Percentiles rank a stretch among this genome's conserved stretches.
These are phyloP conservation scores for Drosophila longiperda DNA, from an alignment of 2,888 invertebrate species.

Conservation along the genomic window DNA sequence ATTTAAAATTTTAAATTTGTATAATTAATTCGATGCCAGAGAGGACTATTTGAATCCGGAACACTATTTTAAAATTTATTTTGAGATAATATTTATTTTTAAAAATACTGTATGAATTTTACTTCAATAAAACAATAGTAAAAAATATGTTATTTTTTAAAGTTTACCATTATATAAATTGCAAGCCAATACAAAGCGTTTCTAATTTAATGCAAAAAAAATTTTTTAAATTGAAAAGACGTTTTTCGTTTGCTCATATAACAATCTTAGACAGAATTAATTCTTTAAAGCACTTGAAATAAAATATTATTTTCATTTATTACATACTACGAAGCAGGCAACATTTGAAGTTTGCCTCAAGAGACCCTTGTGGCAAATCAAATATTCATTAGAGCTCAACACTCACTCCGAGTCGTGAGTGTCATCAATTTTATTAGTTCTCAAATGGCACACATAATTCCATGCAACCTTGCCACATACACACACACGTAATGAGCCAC, in stretches of 20 bases:
- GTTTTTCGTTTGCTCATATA: neutral
- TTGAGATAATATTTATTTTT: neutral
- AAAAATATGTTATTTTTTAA: neutral
- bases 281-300: neutral
- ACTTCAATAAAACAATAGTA: neutral
- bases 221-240: neutral
- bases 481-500: conserved; percentile 5
- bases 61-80: neutral
- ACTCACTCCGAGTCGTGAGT: conserved; percentile 29
- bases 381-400: conserved; percentile 57
- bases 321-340: conserved; percentile 23
- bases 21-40: no score
- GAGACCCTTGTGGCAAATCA: conserved; percentile 26
- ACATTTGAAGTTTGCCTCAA: neutral
- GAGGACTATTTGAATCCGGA: neutral
- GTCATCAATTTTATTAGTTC: conserved; percentile 58
- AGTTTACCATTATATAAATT: no score
- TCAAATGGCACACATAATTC: conserved; percentile 35
- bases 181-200: no score
- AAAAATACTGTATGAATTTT: neutral
- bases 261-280: neutral
- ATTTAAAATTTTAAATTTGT: neutral
- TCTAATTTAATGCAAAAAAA: no score
- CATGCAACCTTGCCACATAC: neutral
- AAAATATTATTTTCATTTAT: conserved; percentile 8